A percentile compares a stretch with the other conserved stretches of the same genome.
Evolutionary conservation across 1,140 invertebrate species (phyloP).

Genomic region (Temnothorax curvispinosus): DNA sequence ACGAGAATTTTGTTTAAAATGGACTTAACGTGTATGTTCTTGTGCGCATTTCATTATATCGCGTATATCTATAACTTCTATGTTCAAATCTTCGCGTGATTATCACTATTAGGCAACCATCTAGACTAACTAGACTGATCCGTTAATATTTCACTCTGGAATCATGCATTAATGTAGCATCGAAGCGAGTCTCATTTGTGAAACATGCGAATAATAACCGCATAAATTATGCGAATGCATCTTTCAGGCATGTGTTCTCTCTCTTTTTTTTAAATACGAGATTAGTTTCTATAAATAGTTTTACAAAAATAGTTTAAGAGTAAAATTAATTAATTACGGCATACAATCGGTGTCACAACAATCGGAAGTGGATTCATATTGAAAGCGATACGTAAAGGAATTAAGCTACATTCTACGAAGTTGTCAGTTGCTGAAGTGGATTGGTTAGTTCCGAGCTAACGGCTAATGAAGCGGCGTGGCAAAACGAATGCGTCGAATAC

Average conservation of each 20-base stretch:
- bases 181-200: too few relatives aligned
- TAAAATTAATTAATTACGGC: neutral
- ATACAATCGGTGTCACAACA: neutral
- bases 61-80: neutral
- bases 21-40: neutral
- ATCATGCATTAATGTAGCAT: too few relatives aligned
- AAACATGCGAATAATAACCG: too few relatives aligned
- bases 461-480: constrained; percentile 60
- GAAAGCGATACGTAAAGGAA: neutral
- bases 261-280: too few relatives aligned
- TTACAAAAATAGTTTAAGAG: neutral
- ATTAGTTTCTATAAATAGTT: too few relatives aligned
- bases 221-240: too few relatives aligned
- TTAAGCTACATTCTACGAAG: constrained; percentile 26
- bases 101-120: neutral
- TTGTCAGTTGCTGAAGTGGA: constrained; percentile 32
- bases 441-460: constrained; percentile 40
- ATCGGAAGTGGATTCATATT: neutral
- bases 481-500: constrained; percentile 49
- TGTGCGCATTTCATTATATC: neutral
- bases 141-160: too few relatives aligned
- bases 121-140: too few relatives aligned
- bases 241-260: too few relatives aligned
- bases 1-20: neutral
- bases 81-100: neutral